phyloP scores from a whole-genome alignment of 1,140 invertebrate genomes.

The Fopius arisanus region DNA sequence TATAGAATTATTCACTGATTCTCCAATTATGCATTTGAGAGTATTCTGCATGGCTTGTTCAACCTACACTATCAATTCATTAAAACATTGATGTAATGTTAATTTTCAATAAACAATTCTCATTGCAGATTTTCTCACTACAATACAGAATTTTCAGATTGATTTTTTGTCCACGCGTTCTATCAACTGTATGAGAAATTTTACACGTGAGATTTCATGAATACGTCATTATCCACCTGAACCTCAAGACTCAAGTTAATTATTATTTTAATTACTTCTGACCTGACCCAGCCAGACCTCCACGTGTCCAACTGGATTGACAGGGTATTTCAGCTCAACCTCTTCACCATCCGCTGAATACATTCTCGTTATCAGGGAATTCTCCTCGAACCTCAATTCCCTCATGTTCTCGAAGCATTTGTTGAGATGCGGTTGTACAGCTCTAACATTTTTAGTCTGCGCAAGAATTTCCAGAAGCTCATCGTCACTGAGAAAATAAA shows the following conservation, averaged over 20 bases:
- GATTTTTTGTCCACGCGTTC: no score
- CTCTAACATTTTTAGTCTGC: constrained; percentile 75
- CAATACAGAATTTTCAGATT: no score
- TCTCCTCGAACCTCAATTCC: constrained; percentile 73
- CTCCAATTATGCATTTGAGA: constrained; percentile 65
- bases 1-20: constrained; percentile 60
- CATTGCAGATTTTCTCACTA: background rate
- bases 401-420: constrained; percentile 85
- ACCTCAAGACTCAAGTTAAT: no score
- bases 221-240: no score
- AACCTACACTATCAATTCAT: constrained; percentile 46
- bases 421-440: constrained; percentile 79
- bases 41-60: constrained; percentile 76
- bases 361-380: constrained; percentile 78
- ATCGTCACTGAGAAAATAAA: constrained; percentile 83
- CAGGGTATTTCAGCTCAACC: constrained; percentile 69
- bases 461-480: constrained; percentile 80
- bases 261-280: background rate
- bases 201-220: no score
- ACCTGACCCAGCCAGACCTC: constrained; percentile 78
- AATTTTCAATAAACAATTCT: background rate
- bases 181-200: no score
- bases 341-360: constrained; percentile 80
- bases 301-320: constrained; percentile 76
- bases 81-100: no score